These are phyloP conservation scores for Hymenochirus boettgeri DNA, from an alignment of 2,113 vertebrate genomes.

Conservation along the genomic window DNA sequence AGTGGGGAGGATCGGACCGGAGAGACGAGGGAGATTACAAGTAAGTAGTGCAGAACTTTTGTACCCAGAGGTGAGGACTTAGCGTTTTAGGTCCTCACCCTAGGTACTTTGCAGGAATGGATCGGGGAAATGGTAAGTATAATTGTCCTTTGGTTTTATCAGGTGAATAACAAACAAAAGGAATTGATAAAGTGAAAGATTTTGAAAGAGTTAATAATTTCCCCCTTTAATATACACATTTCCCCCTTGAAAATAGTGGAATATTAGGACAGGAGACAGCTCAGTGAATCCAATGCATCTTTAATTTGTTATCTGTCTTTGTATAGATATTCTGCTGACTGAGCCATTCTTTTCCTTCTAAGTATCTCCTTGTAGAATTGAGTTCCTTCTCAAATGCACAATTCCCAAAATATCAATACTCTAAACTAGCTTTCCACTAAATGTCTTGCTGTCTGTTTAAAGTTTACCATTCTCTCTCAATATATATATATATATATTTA, in stretches of 20 bases:
- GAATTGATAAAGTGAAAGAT: too few species aligned
- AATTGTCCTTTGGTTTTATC: too few species aligned
- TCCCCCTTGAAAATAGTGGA: slow-evolving; percentile 28
- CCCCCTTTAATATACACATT: not conserved
- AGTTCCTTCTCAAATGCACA: slow-evolving; percentile 36
- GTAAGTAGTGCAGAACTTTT: too few species aligned
- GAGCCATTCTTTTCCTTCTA: slow-evolving; percentile 17
- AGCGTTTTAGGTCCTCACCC: too few species aligned
- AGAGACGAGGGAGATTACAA: too few species aligned
- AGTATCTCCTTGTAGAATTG: slow-evolving; percentile 37
- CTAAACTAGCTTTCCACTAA: slow-evolving; percentile 21
- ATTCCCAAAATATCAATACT: slow-evolving; percentile 35
- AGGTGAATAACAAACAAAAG: too few species aligned
- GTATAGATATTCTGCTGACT: slow-evolving; percentile 28
- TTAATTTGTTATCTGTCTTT: slow-evolving; percentile 36
- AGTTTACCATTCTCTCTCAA: slow-evolving; percentile 13
- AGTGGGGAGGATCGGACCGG: too few species aligned
- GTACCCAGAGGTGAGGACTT: too few species aligned
- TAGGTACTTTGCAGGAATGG: too few species aligned
- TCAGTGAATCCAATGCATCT: slow-evolving; percentile 39
- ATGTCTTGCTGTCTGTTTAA: slow-evolving; percentile 13
- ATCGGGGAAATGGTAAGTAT: too few species aligned
- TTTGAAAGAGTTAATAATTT: too few species aligned
- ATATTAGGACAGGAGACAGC: slow-evolving; percentile 26
- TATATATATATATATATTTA: too few species aligned